A percentile compares a stretch with the other conserved stretches of the same genome.
Evolutionary conservation across 2,113 vertebrate species (phyloP).

Genomic region (Eupsittula cactorum): DNA sequence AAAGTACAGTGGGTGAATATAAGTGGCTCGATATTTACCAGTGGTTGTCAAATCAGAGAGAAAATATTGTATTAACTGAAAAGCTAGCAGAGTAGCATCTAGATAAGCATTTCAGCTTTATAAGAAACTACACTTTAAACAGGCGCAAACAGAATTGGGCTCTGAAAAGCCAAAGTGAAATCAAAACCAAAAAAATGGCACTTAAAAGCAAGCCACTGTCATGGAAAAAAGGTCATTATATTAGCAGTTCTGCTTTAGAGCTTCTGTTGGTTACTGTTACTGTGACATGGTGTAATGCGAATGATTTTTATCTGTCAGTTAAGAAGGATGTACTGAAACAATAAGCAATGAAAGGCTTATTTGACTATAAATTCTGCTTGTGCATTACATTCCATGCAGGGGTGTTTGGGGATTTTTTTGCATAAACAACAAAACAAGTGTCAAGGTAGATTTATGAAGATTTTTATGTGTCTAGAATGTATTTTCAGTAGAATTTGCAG

Average conservation of each 20-base stretch:
- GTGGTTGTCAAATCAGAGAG: background rate
- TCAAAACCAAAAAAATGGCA: background rate
- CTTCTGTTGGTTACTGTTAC: background rate
- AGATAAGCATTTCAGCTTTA: background rate
- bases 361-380: background rate
- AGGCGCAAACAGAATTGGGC: background rate
- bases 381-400: background rate
- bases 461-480: background rate
- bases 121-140: background rate
- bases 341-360: background rate
- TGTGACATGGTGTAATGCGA: background rate
- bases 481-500: background rate
- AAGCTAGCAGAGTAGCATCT: background rate
- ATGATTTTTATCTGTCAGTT: background rate
- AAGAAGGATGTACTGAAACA: background rate
- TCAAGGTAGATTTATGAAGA: background rate
- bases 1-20: background rate
- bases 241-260: background rate
- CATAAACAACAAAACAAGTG: background rate
- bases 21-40: background rate
- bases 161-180: background rate
- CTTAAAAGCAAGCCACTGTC: background rate
- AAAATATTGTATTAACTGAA: background rate
- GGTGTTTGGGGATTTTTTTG: rapidly evolving
- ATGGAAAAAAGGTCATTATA: background rate